Base-by-base conservation (phyloP, 2,888 invertebrate genomes). In the Oligia latruncula region DNA sequence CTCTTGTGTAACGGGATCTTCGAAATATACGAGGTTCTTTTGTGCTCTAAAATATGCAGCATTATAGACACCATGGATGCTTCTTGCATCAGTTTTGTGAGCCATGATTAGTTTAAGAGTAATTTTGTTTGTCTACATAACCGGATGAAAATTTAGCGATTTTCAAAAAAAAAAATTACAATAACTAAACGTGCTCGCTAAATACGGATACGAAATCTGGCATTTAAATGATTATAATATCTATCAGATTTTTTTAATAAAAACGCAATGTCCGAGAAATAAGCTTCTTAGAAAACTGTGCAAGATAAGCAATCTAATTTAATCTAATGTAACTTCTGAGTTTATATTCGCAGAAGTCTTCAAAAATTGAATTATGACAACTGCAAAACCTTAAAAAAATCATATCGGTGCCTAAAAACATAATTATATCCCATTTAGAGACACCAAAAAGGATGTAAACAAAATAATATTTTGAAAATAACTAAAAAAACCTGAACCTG, bases 401-500 rank as follows among this genome's bases (percentile, higher is more conserved):
- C 9, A 15, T 40, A 81, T 29, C 6, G 2, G 0, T 15, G 1
- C 0, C 4, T 35, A 40, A 66, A 43, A 74, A 1, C 4, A 40
- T 46, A 55, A 8, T 20, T 52, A n/a, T n/a, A 40, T n/a, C 17
- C 29, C 13, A 29, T 82, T 29, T 40, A 1, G 2, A 49, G 23
- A n/a, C 40, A 52, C 2, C 1, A 71, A 46, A 78, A 66, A 77
- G 23, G 20, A n/a, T 15, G 13, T 20, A 46, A 15, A 66, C 43
- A 20, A 43, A 62, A 79, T 15, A 43, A 43, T 20, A 23, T 62
- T 46, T 70, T 23, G 2, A 73, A 75, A 75, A 86, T 23, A 58
- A 74, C 13, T 13, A 64, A 78, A 40, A 83, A 64, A 75, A 55
- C 20, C 13, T 13, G 29, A 76, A 70, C 73, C 17, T n/a, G 66